phyloP scores from a whole-genome alignment of 2,888 invertebrate genomes.

The Cephus pygmeus region DNA sequence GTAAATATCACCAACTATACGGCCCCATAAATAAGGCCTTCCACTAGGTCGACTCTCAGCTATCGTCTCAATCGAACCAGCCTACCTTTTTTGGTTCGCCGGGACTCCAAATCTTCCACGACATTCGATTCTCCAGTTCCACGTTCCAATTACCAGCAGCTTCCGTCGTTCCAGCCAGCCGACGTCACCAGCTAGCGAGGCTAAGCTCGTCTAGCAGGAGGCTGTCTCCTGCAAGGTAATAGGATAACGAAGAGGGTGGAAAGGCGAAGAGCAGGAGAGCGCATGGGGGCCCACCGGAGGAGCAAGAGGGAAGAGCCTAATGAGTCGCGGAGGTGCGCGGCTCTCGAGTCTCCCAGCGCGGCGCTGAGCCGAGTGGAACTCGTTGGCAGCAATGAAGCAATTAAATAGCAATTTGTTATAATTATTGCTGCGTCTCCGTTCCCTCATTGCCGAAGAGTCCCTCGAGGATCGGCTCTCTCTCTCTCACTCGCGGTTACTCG shows the following conservation, averaged over 20 bases:
- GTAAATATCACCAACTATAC: constrained; percentile 61
- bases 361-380: constrained; percentile 9
- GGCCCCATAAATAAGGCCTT: constrained; percentile 55
- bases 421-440: constrained; percentile 39
- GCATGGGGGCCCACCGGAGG: neutral
- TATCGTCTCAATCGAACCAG: constrained; percentile 8
- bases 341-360: neutral
- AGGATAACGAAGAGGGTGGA: neutral
- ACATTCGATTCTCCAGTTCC: neutral
- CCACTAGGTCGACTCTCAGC: constrained; percentile 15
- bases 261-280: neutral
- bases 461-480: neutral
- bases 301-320: constrained; percentile 20
- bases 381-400: constrained; percentile 41
- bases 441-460: neutral
- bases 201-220: neutral
- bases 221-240: neutral
- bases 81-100: neutral
- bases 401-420: constrained; percentile 52
- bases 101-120: neutral
- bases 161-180: neutral
- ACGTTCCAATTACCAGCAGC: neutral
- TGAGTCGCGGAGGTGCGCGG: constrained; percentile 22
- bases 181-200: neutral
- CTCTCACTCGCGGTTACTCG: neutral